These are phyloP conservation scores for Fistularia tabacaria DNA, from an alignment of 2,797 vertebrate genomes.

Conservation along the genomic window DNA sequence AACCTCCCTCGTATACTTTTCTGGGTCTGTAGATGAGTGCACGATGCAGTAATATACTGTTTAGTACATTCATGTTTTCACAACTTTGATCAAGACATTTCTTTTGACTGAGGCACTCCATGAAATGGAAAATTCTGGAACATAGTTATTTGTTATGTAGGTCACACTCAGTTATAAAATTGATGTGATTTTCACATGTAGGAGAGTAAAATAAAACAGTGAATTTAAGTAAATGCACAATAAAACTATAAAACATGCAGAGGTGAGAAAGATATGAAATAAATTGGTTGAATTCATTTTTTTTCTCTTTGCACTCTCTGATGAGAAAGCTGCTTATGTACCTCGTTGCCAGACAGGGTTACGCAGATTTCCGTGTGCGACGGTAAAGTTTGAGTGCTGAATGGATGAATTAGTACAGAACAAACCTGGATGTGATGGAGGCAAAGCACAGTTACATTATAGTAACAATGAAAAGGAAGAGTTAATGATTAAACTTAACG, in stretches of 20 bases:
- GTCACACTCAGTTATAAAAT: not conserved
- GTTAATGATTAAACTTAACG: conserved; percentile 50
- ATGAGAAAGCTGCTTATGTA: conserved; percentile 18
- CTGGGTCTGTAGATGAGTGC: conserved; percentile 59
- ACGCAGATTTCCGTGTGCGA: conserved; percentile 77
- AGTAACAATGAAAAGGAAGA: not conserved
- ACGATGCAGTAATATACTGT: not conserved
- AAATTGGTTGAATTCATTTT: too few species aligned
- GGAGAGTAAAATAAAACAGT: not conserved
- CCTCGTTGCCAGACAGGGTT: conserved; percentile 67
- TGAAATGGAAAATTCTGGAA: not conserved
- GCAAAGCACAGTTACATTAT: not conserved
- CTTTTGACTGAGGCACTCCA: not conserved
- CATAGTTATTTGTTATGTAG: too few species aligned
- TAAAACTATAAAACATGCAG: too few species aligned
- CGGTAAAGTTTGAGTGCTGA: conserved; percentile 68
- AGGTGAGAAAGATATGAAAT: too few species aligned
- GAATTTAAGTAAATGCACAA: not conserved
- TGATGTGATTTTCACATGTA: not conserved
- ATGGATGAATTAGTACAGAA: conserved; percentile 78
- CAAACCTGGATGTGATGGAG: conserved; percentile 71
- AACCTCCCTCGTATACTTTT: conserved; percentile 67
- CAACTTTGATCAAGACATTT: not conserved
- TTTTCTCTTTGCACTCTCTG: too few species aligned
- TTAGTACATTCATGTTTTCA: not conserved